phyloP scores from a whole-genome alignment of 2,888 invertebrate genomes.

The Cephus nigrinus region DNA sequence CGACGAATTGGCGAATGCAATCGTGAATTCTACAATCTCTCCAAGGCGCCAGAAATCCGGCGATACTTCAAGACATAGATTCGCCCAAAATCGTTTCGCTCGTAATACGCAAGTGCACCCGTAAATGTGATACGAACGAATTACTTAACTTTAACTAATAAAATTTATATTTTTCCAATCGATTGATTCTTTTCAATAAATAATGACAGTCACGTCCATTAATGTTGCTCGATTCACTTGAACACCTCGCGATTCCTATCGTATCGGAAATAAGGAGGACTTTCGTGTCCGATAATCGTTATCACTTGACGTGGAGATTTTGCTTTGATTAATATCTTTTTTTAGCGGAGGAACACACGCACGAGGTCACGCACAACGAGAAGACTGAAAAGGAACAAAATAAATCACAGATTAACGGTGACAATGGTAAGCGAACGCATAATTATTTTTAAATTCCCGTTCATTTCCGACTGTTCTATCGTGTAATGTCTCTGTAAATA shows the following conservation, averaged over 20 bases:
- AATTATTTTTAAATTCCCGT: background rate
- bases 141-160: background rate
- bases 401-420: slow-evolving; percentile 59
- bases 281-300: background rate
- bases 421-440: slow-evolving; percentile 59
- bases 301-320: background rate
- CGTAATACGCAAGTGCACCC: background rate
- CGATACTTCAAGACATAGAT: background rate
- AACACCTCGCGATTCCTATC: background rate
- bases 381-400: slow-evolving; percentile 48
- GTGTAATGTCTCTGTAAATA: background rate
- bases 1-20: background rate
- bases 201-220: background rate
- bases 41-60: background rate
- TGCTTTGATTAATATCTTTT: slow-evolving; percentile 10
- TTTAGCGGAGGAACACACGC: slow-evolving; percentile 35
- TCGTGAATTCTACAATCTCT: background rate
- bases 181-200: background rate
- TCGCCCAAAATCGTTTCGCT: background rate
- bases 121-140: background rate
- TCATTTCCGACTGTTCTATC: background rate
- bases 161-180: background rate
- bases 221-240: background rate
- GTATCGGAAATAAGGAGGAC: background rate
- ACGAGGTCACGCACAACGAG: slow-evolving; percentile 33